Percentiles rank a stretch among this genome's conserved stretches.
These are phyloP conservation scores for Drosophila recens DNA, from an alignment of 2,888 invertebrate species.

Conservation along the genomic window DNA sequence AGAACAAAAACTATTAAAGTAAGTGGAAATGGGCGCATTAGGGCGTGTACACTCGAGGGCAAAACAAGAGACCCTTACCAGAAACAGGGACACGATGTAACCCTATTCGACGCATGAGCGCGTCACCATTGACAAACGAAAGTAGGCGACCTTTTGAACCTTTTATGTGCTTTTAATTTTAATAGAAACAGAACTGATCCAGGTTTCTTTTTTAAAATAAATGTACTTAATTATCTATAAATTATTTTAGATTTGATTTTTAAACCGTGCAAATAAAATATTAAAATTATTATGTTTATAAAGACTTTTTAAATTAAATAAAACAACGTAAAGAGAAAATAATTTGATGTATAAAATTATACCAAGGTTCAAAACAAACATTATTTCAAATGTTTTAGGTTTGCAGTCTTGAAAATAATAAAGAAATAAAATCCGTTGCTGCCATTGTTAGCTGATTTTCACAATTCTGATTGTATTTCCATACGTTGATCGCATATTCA, in stretches of 20 bases:
- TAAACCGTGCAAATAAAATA: background rate
- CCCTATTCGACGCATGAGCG: conserved; percentile 42
- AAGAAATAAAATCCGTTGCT: conserved; percentile 20
- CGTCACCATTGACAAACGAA: conserved; percentile 40
- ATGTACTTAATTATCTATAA: background rate
- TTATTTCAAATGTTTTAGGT: background rate
- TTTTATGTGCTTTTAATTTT: conserved; percentile 71
- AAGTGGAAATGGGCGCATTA: conserved; percentile 79
- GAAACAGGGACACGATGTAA: background rate
- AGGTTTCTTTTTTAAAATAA: background rate
- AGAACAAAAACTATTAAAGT: conserved; percentile 73
- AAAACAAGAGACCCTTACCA: conserved; percentile 12
- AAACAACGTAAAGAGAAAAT: background rate
- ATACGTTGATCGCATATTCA: conserved; percentile 15
- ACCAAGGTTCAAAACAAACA: background rate
- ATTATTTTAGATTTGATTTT: background rate
- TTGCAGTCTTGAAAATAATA: background rate
- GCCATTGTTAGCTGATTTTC: conserved; percentile 10
- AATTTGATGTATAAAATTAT: background rate
- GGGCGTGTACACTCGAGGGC: conserved; percentile 44
- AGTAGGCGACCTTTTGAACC: conserved; percentile 53
- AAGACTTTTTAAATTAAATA: background rate
- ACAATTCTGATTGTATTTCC: conserved; percentile 20
- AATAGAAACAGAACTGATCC: conserved; percentile 10
- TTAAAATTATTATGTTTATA: background rate